phyloP scores from a whole-genome alignment of 2,113 vertebrate genomes.

The Podarcis cretensis region DNA sequence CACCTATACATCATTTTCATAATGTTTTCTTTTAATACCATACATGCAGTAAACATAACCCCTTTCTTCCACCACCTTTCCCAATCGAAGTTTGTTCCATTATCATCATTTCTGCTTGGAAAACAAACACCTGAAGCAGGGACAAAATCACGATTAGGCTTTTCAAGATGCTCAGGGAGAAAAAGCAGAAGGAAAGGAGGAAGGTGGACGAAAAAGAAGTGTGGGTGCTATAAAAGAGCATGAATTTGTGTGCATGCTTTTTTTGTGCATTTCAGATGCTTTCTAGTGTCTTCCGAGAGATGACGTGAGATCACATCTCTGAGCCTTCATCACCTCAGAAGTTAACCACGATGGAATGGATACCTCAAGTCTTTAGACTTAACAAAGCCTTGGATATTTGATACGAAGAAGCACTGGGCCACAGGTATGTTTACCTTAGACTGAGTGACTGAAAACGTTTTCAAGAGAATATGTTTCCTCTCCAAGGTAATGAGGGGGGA shows the following conservation, averaged over 20 bases:
- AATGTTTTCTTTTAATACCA: no score
- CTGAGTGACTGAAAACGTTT: constrained; percentile 71
- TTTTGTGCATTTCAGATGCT: neutral
- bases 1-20: no score
- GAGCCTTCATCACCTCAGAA: neutral
- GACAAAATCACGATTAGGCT: neutral
- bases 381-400: constrained; percentile 68
- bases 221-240: neutral
- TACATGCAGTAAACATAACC: no score
- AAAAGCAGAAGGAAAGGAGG: neutral
- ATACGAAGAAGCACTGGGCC: constrained; percentile 67
- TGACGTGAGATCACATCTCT: constrained; percentile 1
- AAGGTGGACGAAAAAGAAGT: neutral
- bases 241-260: neutral
- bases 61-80: no score
- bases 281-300: neutral
- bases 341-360: constrained; percentile 17
- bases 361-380: constrained; percentile 62
- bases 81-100: neutral
- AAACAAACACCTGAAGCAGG: neutral
- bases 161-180: neutral
- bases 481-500: constrained; percentile 66
- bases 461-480: constrained; percentile 68
- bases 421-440: constrained; percentile 72
- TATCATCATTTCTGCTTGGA: neutral